phyloP scores from a whole-genome alignment of 2,797 vertebrate genomes.

The Ctenochaetus hawaiiensis region DNA sequence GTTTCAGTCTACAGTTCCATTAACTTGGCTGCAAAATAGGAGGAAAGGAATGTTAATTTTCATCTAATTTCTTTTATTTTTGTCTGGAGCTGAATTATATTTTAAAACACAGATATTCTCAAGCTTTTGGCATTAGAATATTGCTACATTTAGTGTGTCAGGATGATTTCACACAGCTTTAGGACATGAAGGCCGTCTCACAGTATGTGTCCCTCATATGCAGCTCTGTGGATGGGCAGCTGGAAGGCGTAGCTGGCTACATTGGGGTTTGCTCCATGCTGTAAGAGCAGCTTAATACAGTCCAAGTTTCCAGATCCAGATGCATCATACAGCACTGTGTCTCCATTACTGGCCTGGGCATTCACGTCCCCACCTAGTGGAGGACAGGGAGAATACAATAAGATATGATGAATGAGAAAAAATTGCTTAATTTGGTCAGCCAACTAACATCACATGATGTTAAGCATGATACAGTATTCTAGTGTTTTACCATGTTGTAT shows the following conservation, averaged over 20 bases:
- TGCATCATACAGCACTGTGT: constrained; percentile 89
- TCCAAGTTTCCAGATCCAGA: constrained; percentile 89
- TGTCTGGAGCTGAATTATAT: background rate
- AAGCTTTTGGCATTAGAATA: constrained; percentile 6
- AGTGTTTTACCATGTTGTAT: constrained; percentile 86
- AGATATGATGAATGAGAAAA: background rate
- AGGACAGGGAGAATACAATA: constrained; percentile 33
- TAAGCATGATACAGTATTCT: background rate
- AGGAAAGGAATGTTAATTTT: constrained; percentile 56
- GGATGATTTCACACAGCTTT: background rate
- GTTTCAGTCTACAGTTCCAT: constrained; percentile 26
- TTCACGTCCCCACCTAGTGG: constrained; percentile 88
- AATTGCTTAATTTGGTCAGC: too few relatives aligned
- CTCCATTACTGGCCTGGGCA: constrained; percentile 86
- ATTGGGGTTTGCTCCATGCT: constrained; percentile 88
- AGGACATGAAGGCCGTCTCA: constrained; percentile 74
- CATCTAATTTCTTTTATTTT: constrained; percentile 18
- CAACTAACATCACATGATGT: too few relatives aligned
- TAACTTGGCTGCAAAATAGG: constrained; percentile 40
- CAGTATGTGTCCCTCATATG: constrained; percentile 91
- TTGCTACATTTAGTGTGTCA: background rate
- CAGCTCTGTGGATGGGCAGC: constrained; percentile 90
- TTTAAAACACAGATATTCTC: constrained; percentile 28
- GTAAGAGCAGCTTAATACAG: constrained; percentile 87
- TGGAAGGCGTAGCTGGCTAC: constrained; percentile 87